phyloP scores from a whole-genome alignment of 2,113 vertebrate species.

The Bos taurus region ARS-UCD2.0 NC_037347.1:67980001-67980500 shows the following conservation, averaged over 20 bases:
- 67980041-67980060: not conserved
- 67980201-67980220: not conserved
- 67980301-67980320: not conserved
- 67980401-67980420: not conserved
- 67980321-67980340: not conserved
- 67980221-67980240: not conserved
- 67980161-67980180: not conserved
- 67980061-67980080: not conserved
- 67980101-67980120: not conserved
- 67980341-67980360: not conserved
- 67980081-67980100: not conserved
- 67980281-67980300: not conserved
- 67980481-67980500: not conserved
- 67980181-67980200: not conserved
- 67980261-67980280: not conserved
- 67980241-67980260: not conserved
- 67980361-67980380: not conserved
- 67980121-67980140: not conserved
- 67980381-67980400: not conserved
- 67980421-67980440: not conserved
- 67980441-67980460: not conserved
- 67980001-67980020: not conserved
- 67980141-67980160: not conserved
- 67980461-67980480: not conserved
- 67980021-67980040: fast-evolving